A percentile compares a stretch with the other conserved stretches of the same genome.
Evolutionary conservation across 2,797 vertebrate species (phyloP).

Genomic region (Apogon talboti): DNA sequence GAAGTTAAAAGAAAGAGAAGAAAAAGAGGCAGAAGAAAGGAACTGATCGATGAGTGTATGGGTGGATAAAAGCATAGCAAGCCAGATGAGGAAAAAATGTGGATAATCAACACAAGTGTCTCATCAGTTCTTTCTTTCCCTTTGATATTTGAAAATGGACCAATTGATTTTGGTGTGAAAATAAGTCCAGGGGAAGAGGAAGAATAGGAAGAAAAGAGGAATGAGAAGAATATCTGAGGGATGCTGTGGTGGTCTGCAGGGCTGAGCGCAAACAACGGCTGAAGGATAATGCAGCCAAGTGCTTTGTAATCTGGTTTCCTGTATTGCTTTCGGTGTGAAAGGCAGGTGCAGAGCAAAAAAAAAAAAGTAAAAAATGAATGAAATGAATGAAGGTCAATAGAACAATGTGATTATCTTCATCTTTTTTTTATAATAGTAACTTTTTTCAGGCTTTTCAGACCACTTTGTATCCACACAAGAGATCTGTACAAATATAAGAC

Average conservation of each 20-base stretch:
- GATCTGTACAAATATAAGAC: not conserved
- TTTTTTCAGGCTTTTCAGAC: not conserved
- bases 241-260: not conserved
- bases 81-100: not conserved
- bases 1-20: not conserved
- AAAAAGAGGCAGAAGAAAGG: not conserved
- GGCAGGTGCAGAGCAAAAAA: not conserved
- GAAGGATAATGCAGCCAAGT: slow-evolving; percentile 11
- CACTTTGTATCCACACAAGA: not conserved
- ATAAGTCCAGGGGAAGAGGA: slow-evolving; percentile 6
- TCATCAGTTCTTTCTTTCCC: no score
- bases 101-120: slow-evolving; percentile 6
- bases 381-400: not conserved
- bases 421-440: not conserved
- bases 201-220: slow-evolving; percentile 6
- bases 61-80: not conserved
- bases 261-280: not conserved
- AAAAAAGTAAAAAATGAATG: slow-evolving; percentile 14
- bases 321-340: slow-evolving; percentile 9
- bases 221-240: not conserved
- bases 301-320: slow-evolving; percentile 22
- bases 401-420: not conserved
- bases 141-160: slow-evolving; percentile 4
- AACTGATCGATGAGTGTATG: not conserved
- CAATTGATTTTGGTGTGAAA: slow-evolving; percentile 8